Base-by-base conservation (phyloP, 2,113 vertebrate species). In the Falco punctatus region DNA sequence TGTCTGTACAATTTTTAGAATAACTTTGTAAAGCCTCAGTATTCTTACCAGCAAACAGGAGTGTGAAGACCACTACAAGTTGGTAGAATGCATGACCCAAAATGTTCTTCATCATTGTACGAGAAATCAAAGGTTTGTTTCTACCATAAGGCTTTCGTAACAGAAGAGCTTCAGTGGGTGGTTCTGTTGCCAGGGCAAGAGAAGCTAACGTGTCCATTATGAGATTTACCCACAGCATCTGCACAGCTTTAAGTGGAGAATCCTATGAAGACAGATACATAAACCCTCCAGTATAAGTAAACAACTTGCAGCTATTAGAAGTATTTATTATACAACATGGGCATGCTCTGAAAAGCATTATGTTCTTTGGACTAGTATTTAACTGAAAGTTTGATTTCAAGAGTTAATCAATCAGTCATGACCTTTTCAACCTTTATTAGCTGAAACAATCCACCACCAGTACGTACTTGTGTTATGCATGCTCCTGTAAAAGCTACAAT, bases 31-130 rank as follows among this genome's bases (percentile, higher is more conserved):
- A 82, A 65, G 72, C 72, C n/a, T 66, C 32, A 71, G 38, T 78
- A 71, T 77, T 95, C 98, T 98, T 98, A 99, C 99, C 99, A 71
- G 98, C 99, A 97, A 99, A 99, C 49, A 99, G 98, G 88, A 99
- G 98, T 0, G 99, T 99, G 93, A 99, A 99, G 96, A 99, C 99
- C 92, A 99, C 98, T 32, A 98, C 96, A 7, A 99, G 99, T 91
- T 99, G 99, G 97, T 99, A 99, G 92, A 99, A 99, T 1, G 98
- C 99, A 79, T 99, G 99, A 64, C 99, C 99, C 96, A 99, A 98
- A 90, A 99, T 99, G 96, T 99, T 99, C 98, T 99, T 99, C 99
- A 99, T 99, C 99, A 99, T 99, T 11, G 99, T 99, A 94, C 99
- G 99, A 66, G 99, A 99, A 97, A 99, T 99, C 95, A 99, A 98